Base-by-base conservation (phyloP, 2,113 vertebrate genomes). In the Numida meleagris region DNA sequence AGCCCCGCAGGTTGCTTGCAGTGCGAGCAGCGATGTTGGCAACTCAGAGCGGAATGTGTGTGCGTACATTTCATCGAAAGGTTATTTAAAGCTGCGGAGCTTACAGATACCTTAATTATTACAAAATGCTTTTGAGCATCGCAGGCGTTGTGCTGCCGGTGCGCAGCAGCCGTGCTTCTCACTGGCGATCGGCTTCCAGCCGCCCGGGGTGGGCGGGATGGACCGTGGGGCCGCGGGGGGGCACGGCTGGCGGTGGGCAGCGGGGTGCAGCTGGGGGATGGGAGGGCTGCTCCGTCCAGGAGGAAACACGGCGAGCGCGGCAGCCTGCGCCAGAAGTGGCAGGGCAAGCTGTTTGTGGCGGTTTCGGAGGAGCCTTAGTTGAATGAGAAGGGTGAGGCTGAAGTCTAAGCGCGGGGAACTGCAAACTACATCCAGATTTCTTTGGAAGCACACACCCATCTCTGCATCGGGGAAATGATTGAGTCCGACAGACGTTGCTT, bases 21-120 rank as follows among this genome's bases (percentile, higher is more conserved):
- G 93, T 15, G 94, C 80, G 65, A 95, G 90, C 95, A 62, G 89
- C 87, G 97, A 95, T 81, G 95, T 94, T 65, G 90, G 94, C 95
- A 96, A 93, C 90, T 82, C 61, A 2, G 84, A 59, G 79, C 89
- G 91, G 95, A 96, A 96, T 71, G 95, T 24, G 95, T 45, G 80
- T 82, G 89, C 77, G 84, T 90, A 73, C 20, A 27, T 91, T 95
- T 63, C 93, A 42, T 6, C 57, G 66, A n/a, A 67, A 88, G 83
- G 48, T 92, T 83, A 77, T 86, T 96, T 91, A 90, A 91, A 95
- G 89, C 82, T 31, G 45, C 12, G 86, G 78, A 94, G 74, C 86
- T 63, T 79, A 94, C 85, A 95, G 94, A 83, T 92, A 95, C 95
- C 86, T 91, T 93, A 94, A 96, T 95, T 95, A 93, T 86, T 75